Conservation (phyloP, 2,797 vertebrate species). For the Coendou prehensilis region DNA sequence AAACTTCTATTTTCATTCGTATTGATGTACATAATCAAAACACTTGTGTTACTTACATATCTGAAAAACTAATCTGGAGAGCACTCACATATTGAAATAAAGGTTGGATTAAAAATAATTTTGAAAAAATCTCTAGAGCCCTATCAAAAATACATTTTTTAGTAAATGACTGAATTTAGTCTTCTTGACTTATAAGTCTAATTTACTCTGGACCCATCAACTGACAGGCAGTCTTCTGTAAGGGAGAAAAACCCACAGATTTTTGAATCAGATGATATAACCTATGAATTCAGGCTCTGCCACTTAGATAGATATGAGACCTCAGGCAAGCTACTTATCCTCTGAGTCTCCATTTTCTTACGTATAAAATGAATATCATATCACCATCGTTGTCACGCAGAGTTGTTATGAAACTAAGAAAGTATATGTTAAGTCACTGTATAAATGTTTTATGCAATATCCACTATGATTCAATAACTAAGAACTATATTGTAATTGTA, state of each 20-base stretch:
- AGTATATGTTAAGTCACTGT: constrained; percentile 52
- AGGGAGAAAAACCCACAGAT: constrained; percentile 11
- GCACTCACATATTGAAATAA: constrained; percentile 55
- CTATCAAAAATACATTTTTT: constrained; percentile 54
- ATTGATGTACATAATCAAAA: constrained; percentile 63
- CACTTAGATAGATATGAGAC: constrained; percentile 57
- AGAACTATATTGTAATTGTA: constrained; percentile 45
- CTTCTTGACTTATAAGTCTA: constrained; percentile 60
- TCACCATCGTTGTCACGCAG: background rate
- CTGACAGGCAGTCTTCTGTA: background rate
- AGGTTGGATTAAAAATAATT: constrained; percentile 47
- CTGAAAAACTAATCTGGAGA: constrained; percentile 65
- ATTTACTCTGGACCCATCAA: constrained; percentile 53
- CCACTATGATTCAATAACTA: constrained; percentile 43
- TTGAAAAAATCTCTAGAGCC: constrained; percentile 8
- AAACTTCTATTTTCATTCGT: constrained; percentile 66
- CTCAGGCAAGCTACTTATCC: constrained; percentile 36
- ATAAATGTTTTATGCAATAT: constrained; percentile 59
- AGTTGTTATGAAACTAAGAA: constrained; percentile 21
- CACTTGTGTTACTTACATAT: constrained; percentile 39
- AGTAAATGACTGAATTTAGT: constrained; percentile 53
- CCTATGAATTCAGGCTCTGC: constrained; percentile 24
- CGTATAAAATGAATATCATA: constrained; percentile 48
- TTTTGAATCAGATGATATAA: constrained; percentile 50
- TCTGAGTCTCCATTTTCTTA: constrained; percentile 63